Percentiles rank a stretch among this genome's conserved stretches.
Conservation (phyloP, 2,888 invertebrate genomes). For the Crossocerus cetratus region DNA sequence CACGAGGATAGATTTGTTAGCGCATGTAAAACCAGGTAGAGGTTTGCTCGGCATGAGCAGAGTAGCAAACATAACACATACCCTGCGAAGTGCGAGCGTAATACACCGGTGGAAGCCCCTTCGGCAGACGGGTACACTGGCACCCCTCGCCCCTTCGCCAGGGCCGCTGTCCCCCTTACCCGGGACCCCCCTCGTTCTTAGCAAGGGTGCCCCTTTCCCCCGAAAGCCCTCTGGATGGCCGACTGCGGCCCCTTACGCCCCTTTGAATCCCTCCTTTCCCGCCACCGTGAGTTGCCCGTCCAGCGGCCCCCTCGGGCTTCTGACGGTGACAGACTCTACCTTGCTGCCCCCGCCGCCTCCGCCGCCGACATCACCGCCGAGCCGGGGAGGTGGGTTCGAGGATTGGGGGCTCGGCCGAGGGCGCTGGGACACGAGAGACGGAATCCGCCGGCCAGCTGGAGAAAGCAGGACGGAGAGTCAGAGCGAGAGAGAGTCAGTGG, state of each 20-base stretch:
- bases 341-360: slow-evolving; percentile 62
- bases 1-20: neutral
- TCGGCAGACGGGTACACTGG: slow-evolving; percentile 68
- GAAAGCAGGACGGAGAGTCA: slow-evolving; percentile 3
- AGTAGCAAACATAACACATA: slow-evolving; percentile 40
- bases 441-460: slow-evolving; percentile 67
- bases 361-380: slow-evolving; percentile 20
- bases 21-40: neutral
- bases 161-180: slow-evolving; percentile 77
- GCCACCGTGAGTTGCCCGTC: slow-evolving; percentile 76
- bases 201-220: slow-evolving; percentile 64
- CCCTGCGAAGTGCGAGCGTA: slow-evolving; percentile 63
- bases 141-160: slow-evolving; percentile 65
- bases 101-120: slow-evolving; percentile 70
- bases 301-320: slow-evolving; percentile 76
- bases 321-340: slow-evolving; percentile 76
- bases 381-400: slow-evolving; percentile 70
- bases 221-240: slow-evolving; percentile 73
- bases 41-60: neutral
- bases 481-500: neutral
- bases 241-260: slow-evolving; percentile 78
- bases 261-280: slow-evolving; percentile 74
- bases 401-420: slow-evolving; percentile 70
- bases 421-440: slow-evolving; percentile 74
- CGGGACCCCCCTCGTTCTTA: slow-evolving; percentile 34